Evolutionary conservation across 2,113 vertebrate genomes (phyloP).

Genomic region (Trematomus loennbergii): DNA sequence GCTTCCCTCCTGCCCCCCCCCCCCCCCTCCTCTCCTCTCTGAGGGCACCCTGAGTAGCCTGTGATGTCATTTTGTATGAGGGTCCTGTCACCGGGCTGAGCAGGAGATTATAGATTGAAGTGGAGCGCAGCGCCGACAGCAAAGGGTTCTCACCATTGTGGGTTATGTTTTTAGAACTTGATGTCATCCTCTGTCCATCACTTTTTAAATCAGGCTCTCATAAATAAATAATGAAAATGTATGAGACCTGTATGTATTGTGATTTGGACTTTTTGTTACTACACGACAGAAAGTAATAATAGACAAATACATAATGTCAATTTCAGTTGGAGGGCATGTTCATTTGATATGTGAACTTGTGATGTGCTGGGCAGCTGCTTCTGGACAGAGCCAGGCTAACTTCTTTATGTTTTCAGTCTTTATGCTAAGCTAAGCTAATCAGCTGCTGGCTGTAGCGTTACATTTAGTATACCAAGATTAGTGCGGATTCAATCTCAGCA

Average conservation of each 20-base stretch:
- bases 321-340: constrained; percentile 10
- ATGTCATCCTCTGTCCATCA: constrained; percentile 12
- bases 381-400: not conserved
- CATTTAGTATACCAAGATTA: not conserved
- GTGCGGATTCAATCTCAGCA: not conserved
- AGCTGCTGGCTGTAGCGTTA: not conserved
- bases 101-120: constrained; percentile 54
- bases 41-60: too few species aligned
- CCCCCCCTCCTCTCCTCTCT: constrained; percentile 14
- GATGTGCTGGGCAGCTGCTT: not conserved
- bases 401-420: not conserved
- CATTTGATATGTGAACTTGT: constrained; percentile 6
- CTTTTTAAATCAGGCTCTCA: not conserved
- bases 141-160: constrained; percentile 8
- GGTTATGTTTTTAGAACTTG: constrained; percentile 28
- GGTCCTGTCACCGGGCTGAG: constrained; percentile 18
- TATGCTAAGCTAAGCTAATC: not conserved
- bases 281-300: not conserved
- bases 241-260: not conserved
- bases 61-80: too few species aligned
- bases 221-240: not conserved
- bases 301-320: not conserved
- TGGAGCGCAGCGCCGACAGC: constrained; percentile 31
- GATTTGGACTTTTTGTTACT: not conserved
- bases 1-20: not conserved